A percentile compares a stretch with the other conserved stretches of the same genome.
Conservation (phyloP, 2,888 invertebrate genomes). For the Tetranychus piercei region DNA sequence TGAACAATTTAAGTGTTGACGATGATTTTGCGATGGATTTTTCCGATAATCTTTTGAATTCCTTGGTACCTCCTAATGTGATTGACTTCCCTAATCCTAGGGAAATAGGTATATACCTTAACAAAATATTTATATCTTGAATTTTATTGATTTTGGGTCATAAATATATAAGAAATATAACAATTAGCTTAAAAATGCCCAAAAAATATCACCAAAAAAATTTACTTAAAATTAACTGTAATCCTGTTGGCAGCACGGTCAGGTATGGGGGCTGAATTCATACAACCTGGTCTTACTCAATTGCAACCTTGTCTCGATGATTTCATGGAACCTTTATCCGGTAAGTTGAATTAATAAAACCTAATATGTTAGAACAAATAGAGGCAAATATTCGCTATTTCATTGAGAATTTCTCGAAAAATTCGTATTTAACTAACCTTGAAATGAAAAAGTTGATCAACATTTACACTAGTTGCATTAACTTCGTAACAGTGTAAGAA, state of each 20-base stretch:
- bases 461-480: too few species aligned
- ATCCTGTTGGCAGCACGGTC: constrained; percentile 43
- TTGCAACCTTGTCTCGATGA: constrained; percentile 60
- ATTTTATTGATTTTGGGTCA: not conserved
- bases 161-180: not conserved
- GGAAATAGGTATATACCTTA: constrained; percentile 57
- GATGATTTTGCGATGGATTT: constrained; percentile 61
- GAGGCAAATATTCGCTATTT: too few species aligned
- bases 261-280: constrained; percentile 71
- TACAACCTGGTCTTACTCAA: constrained; percentile 80
- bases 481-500: too few species aligned
- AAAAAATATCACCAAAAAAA: not conserved
- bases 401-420: too few species aligned
- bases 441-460: too few species aligned
- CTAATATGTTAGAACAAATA: not conserved
- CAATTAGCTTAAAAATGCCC: not conserved
- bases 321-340: constrained; percentile 50
- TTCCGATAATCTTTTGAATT: constrained; percentile 61
- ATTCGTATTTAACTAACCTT: too few species aligned
- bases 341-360: not conserved
- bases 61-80: constrained; percentile 60
- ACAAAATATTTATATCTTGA: constrained; percentile 9
- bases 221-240: not conserved
- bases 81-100: constrained; percentile 89
- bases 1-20: constrained; percentile 41